Evolutionary conservation across 2,113 vertebrate genomes (phyloP).

Genomic region (Gopherus evgoodei): DNA sequence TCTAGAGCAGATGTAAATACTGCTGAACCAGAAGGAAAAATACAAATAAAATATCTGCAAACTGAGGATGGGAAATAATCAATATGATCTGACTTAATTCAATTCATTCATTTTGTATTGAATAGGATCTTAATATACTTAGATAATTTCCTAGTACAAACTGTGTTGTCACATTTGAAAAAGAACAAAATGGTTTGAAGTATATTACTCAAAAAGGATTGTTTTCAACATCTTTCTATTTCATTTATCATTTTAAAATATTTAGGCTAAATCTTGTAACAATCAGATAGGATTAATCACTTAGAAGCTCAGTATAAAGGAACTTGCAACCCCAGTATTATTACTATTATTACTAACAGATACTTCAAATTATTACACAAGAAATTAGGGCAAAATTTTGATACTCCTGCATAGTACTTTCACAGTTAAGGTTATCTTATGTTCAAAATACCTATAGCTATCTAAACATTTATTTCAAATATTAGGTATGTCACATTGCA

Average conservation of each 20-base stretch:
- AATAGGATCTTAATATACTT: constrained; percentile 42
- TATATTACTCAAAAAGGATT: constrained; percentile 45
- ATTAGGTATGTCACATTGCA: accelerated
- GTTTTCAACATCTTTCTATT: constrained; percentile 62
- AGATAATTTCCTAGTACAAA: constrained; percentile 46
- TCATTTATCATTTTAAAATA: constrained; percentile 68
- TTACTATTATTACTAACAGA: constrained; percentile 41
- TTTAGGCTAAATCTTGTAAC: constrained; percentile 49
- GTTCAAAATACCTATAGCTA: not conserved
- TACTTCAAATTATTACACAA: constrained; percentile 17
- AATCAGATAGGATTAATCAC: constrained; percentile 59
- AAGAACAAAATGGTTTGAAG: constrained; percentile 62
- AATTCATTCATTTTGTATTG: constrained; percentile 41
- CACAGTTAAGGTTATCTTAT: not conserved
- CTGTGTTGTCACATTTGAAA: constrained; percentile 50
- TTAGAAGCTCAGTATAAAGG: constrained; percentile 37
- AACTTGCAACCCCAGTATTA: not conserved
- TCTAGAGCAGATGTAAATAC: not conserved
- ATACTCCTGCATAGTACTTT: not conserved
- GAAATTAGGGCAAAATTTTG: constrained; percentile 21
- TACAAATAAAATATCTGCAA: not conserved
- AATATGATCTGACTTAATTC: constrained; percentile 52
- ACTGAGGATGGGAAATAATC: constrained; percentile 20
- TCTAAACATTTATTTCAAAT: constrained; percentile 3
- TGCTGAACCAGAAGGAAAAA: not conserved